These are phyloP conservation scores for Myiozetetes cayanensis DNA, from an alignment of 2,113 vertebrate genomes.

Conservation along the genomic window DNA sequence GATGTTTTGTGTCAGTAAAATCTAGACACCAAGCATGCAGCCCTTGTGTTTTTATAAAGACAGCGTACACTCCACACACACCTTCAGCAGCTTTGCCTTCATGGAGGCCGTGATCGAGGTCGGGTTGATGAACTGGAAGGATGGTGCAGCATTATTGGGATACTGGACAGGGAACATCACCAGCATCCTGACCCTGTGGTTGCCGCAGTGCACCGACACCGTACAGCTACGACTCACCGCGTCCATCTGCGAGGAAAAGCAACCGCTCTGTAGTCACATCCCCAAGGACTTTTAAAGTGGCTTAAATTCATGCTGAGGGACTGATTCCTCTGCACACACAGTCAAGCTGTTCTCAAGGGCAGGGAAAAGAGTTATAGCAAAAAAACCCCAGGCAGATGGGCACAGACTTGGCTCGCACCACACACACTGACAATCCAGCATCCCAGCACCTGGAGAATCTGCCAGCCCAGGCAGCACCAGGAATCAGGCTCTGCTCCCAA, in stretches of 20 bases:
- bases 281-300: neutral
- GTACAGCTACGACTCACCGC: constrained; percentile 90
- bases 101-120: constrained; percentile 91
- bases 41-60: neutral
- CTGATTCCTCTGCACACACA: neutral
- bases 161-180: constrained; percentile 96
- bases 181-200: constrained; percentile 90
- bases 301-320: neutral
- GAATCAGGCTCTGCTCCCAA: neutral
- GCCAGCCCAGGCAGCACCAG: neutral
- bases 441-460: neutral
- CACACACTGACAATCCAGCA: neutral
- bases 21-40: neutral
- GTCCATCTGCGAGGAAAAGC: constrained; percentile 85
- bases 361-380: neutral
- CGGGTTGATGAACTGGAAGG: constrained; percentile 93
- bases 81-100: constrained; percentile 96
- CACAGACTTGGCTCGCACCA: fast-evolving
- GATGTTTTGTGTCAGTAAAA: neutral
- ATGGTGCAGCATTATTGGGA: constrained; percentile 93
- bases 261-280: neutral
- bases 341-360: neutral
- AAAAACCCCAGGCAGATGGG: neutral
- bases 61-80: constrained; percentile 3
- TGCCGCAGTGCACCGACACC: constrained; percentile 90